A percentile compares a stretch with the other conserved stretches of the same genome.
phyloP scores from a whole-genome alignment of 2,888 invertebrate species.

The Biston betularia region DNA sequence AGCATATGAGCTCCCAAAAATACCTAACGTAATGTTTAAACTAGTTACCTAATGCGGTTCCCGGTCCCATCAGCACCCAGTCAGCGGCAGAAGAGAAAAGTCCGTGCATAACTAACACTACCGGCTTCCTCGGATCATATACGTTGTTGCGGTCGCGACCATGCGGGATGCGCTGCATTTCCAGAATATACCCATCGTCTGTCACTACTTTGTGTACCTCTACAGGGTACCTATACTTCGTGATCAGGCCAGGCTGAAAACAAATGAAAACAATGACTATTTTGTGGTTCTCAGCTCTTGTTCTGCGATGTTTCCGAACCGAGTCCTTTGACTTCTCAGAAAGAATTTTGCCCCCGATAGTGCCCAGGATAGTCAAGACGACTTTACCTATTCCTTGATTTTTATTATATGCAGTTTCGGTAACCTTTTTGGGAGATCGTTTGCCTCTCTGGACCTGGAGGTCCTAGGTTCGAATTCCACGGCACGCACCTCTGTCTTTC shows the following conservation, averaged over 20 bases:
- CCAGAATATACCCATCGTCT: conserved; percentile 57
- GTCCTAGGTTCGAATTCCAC: no score
- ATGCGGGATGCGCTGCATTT: conserved; percentile 55
- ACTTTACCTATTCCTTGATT: no score
- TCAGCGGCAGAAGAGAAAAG: conserved; percentile 89
- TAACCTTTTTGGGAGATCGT: no score
- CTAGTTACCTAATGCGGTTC: conserved; percentile 85
- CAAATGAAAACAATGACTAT: background rate
- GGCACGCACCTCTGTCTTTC: no score
- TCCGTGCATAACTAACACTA: conserved; percentile 87
- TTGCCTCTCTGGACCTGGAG: no score
- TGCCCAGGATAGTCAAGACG: no score
- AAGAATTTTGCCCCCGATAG: no score
- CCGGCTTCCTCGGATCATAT: conserved; percentile 72
- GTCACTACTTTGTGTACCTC: conserved; percentile 56
- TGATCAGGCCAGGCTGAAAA: conserved; percentile 52
- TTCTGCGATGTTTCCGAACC: background rate
- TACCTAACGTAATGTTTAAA: background rate
- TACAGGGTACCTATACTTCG: conserved; percentile 54
- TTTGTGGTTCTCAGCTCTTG: background rate
- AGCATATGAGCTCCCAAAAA: no score
- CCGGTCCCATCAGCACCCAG: conserved; percentile 89
- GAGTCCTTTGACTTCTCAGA: no score
- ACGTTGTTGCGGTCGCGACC: conserved; percentile 50
- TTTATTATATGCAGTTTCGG: no score